phyloP scores from a whole-genome alignment of 2,888 invertebrate species.

The Drosophila neotestacea region DNA sequence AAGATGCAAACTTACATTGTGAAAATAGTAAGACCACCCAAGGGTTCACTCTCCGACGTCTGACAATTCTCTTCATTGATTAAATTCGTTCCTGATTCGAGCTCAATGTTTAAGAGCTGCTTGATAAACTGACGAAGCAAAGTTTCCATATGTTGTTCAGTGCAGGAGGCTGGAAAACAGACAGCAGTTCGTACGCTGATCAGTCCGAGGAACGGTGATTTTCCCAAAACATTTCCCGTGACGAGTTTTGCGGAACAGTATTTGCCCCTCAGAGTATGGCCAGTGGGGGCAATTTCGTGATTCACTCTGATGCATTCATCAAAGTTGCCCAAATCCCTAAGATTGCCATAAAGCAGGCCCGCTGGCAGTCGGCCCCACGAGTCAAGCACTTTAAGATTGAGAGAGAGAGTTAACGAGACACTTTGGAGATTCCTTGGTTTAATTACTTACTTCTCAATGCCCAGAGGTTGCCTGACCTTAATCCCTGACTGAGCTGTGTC shows the following conservation, averaged over 20 bases:
- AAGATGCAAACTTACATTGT: constrained; percentile 66
- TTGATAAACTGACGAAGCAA: constrained; percentile 44
- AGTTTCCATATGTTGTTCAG: constrained; percentile 38
- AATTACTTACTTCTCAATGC: constrained; percentile 44
- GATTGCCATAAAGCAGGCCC: constrained; percentile 83
- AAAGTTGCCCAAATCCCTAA: constrained; percentile 83
- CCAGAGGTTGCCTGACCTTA: constrained; percentile 34
- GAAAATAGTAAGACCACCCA: constrained; percentile 63
- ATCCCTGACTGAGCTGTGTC: constrained; percentile 11
- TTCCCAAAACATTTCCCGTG: background rate
- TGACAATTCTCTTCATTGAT: constrained; percentile 37
- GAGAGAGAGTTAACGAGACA: background rate
- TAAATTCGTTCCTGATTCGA: background rate
- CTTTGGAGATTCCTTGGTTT: background rate
- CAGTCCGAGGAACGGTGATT: rapidly evolving
- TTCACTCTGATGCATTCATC: constrained; percentile 83
- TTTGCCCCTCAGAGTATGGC: constrained; percentile 45
- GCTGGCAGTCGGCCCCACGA: constrained; percentile 85
- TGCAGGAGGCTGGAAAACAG: constrained; percentile 72
- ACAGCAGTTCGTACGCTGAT: constrained; percentile 48
- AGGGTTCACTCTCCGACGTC: constrained; percentile 33
- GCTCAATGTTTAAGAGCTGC: constrained; percentile 38
- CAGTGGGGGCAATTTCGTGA: constrained; percentile 1
- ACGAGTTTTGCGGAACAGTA: constrained; percentile 44
- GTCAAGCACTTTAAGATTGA: constrained; percentile 81